A percentile compares a stretch with the other conserved stretches of the same genome.
These are phyloP conservation scores for Tyrophagus putrescentiae DNA, from an alignment of 1,140 invertebrate genomes.

Conservation along the genomic window DNA sequence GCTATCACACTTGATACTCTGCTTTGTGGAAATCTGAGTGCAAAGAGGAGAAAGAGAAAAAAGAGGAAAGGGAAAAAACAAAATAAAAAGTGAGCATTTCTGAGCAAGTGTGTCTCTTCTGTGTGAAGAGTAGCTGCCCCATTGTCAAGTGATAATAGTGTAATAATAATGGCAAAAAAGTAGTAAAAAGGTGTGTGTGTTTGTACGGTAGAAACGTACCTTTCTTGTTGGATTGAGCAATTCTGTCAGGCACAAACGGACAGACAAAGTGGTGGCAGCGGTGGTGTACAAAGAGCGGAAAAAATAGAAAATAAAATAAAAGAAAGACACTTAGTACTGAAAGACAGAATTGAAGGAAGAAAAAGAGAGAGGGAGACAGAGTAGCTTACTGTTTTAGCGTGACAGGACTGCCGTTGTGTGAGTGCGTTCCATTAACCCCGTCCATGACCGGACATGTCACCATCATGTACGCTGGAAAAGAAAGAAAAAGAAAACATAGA, in stretches of 20 bases:
- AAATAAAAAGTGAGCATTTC: constrained; percentile 2
- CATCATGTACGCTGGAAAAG: constrained; percentile 75
- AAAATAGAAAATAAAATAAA: neutral
- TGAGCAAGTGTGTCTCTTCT: constrained; percentile 13
- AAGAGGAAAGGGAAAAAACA: neutral
- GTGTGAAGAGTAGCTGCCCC: neutral
- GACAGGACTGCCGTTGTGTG: constrained; percentile 71
- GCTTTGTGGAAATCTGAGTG: constrained; percentile 26
- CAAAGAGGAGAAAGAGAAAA: neutral
- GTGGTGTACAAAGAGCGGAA: neutral
- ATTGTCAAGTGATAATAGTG: neutral
- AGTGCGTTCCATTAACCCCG: constrained; percentile 64
- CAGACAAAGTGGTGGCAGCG: too few relatives aligned
- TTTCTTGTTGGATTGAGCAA: constrained; percentile 18
- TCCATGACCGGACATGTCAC: constrained; percentile 86
- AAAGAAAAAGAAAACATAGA: constrained; percentile 25
- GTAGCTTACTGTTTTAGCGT: constrained; percentile 77
- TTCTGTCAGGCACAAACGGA: too few relatives aligned
- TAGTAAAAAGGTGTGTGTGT: neutral
- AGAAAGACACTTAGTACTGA: neutral
- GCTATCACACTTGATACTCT: constrained; percentile 28
- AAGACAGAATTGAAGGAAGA: constrained; percentile 1
- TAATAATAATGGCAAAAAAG: constrained; percentile 1
- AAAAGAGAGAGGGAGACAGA: neutral
- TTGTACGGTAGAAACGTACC: neutral